Base-by-base conservation (phyloP, 2,797 vertebrate species). In the Aselliscus stoliczkanus region DNA sequence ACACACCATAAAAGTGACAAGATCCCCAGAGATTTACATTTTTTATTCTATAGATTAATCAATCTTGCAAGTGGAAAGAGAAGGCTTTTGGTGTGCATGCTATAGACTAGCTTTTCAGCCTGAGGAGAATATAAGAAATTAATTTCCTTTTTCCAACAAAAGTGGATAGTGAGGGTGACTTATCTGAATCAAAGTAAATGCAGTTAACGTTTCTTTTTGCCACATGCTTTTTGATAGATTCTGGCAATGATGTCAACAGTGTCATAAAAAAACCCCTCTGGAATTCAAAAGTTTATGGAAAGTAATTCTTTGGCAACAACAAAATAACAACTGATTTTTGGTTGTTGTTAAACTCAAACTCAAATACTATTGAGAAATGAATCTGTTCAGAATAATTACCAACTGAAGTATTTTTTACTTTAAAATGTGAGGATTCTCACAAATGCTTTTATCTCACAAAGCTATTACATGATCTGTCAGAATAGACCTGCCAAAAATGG, bases 1-100 rank as follows among this genome's bases (percentile, higher is more conserved):
- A 77, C 93, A 96, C 92, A 81, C 83, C 85, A 88, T 94, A 92
- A 97, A 97, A 96, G 85, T 96, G 96, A 98, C 84, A 97, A 97
- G 97, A 97, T 94, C 73, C 62, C 77, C n/a, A 54, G 94, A 97
- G 93, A 97, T 97, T 97, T 97, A 97, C 76, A 97, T 87, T 93
- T 97, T 97, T 80, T 96, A 95, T 94, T 88, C 96, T 97, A 96
- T 65, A 96, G 94, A 98, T 96, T 93, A 97, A 97, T 98, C 97
- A 98, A 83, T 96, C 62, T 97, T 97, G 52, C 80, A 97, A 97
- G 97, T 96, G 60, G 83, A 90, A 96, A 96, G 56, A 95, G 91
- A 96, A 97, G 34, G 84, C 90, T 95, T 95, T 96, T 52, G 60
- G 60, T 83, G 58, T 87, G 39, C 23, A 0, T 84, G 73, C 84